Base-by-base conservation (phyloP, 2,888 invertebrate genomes). In the Acrocera orbiculus region DNA sequence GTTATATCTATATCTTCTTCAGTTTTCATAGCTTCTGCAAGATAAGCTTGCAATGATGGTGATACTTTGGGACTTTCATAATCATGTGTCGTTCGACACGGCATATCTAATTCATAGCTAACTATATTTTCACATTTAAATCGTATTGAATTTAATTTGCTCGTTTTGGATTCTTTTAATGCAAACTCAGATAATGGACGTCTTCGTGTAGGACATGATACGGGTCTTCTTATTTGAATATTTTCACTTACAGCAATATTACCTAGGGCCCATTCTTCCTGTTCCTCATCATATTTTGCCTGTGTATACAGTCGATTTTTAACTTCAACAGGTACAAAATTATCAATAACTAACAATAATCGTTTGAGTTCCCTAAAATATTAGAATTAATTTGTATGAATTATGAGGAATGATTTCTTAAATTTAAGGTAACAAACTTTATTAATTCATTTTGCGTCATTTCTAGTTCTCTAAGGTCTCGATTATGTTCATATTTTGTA, bases 381-480 rank as follows among this genome's bases (percentile, higher is more conserved):
- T 32, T 40, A n/a, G n/a, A n/a, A 19, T 19, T 7, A 19, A 7
- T 19, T 19, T 19, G 8, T 8, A 8, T 19, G 8, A 19, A 19
- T 19, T 19, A 2, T 19, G 5, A 2, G n/a, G 8, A 7, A 22
- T 4, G 4, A 2, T 5, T 4, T 23, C 6, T 11, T n/a, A 11
- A 11, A 23, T 29, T 7, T 17, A n/a, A n/a, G n/a, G n/a, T n/a
- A n/a, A n/a, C 47, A 44, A 53, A 64, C 59, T 77, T 79, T 41
- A 87, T 79, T 37, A 93, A 71, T 51, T 92, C 89, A 49, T 90
- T 85, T 58, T 89, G 83, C 2, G 80, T 77, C 58, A 80, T 79
- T 61, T 95, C 93, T 42, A 87, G 66, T 49, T 95, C 93, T 48
- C 92, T 76, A 35, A 95, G 66, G 57, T 96, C 93, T 40, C 76